Base-by-base conservation (phyloP, 2,797 vertebrate species). In the Salarias fasciatus region DNA sequence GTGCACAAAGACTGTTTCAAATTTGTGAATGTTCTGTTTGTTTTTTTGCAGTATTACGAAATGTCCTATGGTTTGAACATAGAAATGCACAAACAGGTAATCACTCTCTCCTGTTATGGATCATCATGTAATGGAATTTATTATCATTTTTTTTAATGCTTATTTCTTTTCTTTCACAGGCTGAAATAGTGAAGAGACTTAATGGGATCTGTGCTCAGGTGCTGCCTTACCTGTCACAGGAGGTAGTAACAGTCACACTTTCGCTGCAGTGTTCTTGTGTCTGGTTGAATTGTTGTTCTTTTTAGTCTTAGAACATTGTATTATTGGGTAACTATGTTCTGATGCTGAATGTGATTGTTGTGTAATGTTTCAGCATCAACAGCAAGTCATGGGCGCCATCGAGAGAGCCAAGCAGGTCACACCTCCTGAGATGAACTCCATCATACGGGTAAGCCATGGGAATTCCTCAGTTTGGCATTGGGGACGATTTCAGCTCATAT, bases 31-130 rank as follows among this genome's bases (percentile, higher is more conserved):
- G 12, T 24, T 7, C 18, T 3, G 11, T 57, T n/a, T 69, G n/a
- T 12, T 77, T 11, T 69, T 35, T 61, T 70, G 0, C 80, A 98
- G 97, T 99, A 99, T 86, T 99, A 99, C 30, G 96, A 98, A 93
- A 99, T 98, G 97, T 99, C 97, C 33, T 99, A 98, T 0, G 97
- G 97, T 53, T 89, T 98, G 77, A 99, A 99, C 84, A 98, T 99
- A 36, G 97, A 98, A 92, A 99, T 99, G 97, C 97, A 98, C 93
- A 99, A 98, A 91, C 97, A 98, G 96, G 97, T 97, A 87, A 65
- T 85, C 5, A 8, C 1, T 1, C 0, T 62, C 5, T 46, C 36
- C 3, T 18, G 0, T 36, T 4, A 29, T 11, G 2, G 31, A 36
- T 37, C 28, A 0, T 33, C 6, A 14, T 14, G 12, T 7, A 4